Evolutionary conservation across 2,113 vertebrate genomes (phyloP), one percentile per base, ranked within the genome.

Genomic region (Calyptomena viridis): DNA sequence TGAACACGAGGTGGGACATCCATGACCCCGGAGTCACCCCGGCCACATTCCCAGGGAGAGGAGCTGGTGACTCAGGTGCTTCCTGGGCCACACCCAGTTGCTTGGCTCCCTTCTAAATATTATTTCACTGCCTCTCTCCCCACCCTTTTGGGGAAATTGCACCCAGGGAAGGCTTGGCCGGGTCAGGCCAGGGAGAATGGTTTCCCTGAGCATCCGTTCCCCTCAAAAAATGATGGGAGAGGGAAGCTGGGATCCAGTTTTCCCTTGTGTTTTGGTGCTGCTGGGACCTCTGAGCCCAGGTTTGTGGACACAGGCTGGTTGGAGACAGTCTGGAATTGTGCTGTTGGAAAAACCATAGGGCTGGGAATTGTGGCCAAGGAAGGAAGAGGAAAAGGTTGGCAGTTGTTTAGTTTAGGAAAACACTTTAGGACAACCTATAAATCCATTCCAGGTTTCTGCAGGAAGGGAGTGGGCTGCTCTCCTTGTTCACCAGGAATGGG

Each of bases 61-160:
- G 69, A 91, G 6, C 33, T 0, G 1, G 20, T 56, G 80, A 64
- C 52, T 78, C 8, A 95, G 33, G 73, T 47, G 35, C 52, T 92
- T 95, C 66, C 64, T 50, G 75, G 19, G 91, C 7, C 94, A 92
- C 89, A 27, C 88, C 88, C 67, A 11, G 73, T 12, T 20, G 17
- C 78, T 78, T 58, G 88, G 40, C 47, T 89, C 73, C 78, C 53
- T 94, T 39, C 83, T 81, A 31, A 69, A 46, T 28, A 6, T n/a
- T 31, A 12, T 86, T 86, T 92, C 49, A 33, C 59, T 60, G 35
- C 22, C 3, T 2, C 21, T 42, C 40, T 80, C 78, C 49, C 49
- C 71, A 27, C 79, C 49, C 71, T 9, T 0, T 1, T 0, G 39
- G 22, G 58, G 33, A 79, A 91, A 42, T 31, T 1, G 22, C 46